A percentile compares a stretch with the other conserved stretches of the same genome.
Conservation (phyloP, 2,113 vertebrate genomes). For the Camelus dromedarius region DNA sequence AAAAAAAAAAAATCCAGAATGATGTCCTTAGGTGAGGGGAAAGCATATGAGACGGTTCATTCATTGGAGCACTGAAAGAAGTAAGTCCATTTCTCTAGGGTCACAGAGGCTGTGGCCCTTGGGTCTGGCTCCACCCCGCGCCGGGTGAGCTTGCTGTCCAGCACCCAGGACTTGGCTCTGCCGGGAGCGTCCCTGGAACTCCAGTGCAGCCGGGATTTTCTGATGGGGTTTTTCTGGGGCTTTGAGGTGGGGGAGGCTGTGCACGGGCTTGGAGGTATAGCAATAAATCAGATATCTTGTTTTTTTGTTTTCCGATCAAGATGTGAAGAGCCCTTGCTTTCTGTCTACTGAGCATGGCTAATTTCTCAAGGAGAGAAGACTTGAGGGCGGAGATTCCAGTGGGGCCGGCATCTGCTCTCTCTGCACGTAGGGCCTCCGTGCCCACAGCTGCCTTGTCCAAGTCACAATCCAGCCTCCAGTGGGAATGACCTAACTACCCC, state of each 20-base stretch:
- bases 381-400: no score
- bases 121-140: not conserved
- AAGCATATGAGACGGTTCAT: not conserved
- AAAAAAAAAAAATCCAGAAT: not conserved
- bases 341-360: not conserved
- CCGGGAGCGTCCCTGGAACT: rapidly evolving
- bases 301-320: not conserved
- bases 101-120: not conserved
- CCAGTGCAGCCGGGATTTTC: not conserved
- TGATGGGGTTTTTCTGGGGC: not conserved
- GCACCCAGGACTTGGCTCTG: rapidly evolving
- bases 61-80: not conserved
- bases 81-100: rapidly evolving
- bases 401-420: not conserved
- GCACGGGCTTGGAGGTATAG: not conserved
- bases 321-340: not conserved
- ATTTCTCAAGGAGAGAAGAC: not conserved
- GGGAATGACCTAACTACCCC: not conserved
- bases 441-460: not conserved
- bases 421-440: rapidly evolving
- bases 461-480: not conserved
- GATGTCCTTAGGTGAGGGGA: not conserved
- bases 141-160: not conserved
- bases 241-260: not conserved
- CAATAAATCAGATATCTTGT: not conserved